Evolutionary conservation across 2,888 invertebrate species (phyloP).

Genomic region (Dione juno): DNA sequence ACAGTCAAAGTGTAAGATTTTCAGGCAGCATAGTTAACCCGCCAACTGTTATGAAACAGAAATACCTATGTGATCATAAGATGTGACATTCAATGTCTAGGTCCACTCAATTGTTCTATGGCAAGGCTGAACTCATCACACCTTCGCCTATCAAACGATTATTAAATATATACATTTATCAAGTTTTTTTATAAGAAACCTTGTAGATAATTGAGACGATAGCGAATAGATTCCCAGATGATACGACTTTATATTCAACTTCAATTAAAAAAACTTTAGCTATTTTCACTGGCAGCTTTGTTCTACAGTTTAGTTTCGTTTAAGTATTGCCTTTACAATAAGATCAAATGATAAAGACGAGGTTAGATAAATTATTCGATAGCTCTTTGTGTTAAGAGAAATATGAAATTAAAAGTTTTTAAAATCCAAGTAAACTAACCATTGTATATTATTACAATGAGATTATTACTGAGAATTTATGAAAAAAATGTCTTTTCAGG

Average conservation of each 20-base stretch:
- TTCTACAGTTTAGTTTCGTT: conserved; percentile 25
- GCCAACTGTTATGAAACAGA: neutral
- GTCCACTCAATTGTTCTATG: conserved; percentile 70
- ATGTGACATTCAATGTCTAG: conserved; percentile 22
- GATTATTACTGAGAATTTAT: conserved; percentile 25
- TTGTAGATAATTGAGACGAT: conserved; percentile 64
- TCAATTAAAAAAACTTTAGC: conserved; percentile 14
- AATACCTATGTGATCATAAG: conserved; percentile 7
- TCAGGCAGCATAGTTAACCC: neutral
- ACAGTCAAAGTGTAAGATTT: neutral
- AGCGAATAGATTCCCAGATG: conserved; percentile 47
- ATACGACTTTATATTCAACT: conserved; percentile 26
- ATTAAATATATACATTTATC: conserved; percentile 60
- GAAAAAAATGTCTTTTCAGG: conserved; percentile 56
- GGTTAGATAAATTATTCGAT: conserved; percentile 39
- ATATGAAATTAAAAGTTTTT: conserved; percentile 33
- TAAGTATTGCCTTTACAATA: conserved; percentile 33
- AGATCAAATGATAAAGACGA: conserved; percentile 41
- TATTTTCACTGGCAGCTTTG: conserved; percentile 33
- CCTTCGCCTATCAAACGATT: conserved; percentile 66
- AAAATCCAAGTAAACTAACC: neutral
- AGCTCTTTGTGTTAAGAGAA: conserved; percentile 30
- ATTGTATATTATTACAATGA: neutral
- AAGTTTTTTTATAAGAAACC: conserved; percentile 60
- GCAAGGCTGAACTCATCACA: conserved; percentile 82